A percentile compares a stretch with the other conserved stretches of the same genome.
Evolutionary conservation across 2,888 invertebrate species (phyloP).

Genomic region (Sinhomidia bicolor): DNA sequence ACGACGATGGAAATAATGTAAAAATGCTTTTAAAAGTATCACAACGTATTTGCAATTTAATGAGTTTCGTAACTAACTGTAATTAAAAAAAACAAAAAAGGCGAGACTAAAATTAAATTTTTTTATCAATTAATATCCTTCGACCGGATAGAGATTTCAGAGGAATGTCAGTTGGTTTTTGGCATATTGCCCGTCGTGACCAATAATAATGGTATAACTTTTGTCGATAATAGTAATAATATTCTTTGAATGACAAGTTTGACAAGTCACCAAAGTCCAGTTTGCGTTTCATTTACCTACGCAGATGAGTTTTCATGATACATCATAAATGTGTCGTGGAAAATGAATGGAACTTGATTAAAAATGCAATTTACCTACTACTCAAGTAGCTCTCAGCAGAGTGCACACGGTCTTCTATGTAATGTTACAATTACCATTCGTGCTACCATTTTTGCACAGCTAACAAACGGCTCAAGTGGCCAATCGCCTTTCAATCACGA

Average conservation of each 20-base stretch:
- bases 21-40: slow-evolving; percentile 1
- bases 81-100: no score
- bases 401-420: no score
- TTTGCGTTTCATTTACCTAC: neutral
- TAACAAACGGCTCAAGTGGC: slow-evolving; percentile 14
- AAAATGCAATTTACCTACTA: neutral
- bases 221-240: no score
- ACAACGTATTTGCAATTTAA: no score
- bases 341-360: neutral
- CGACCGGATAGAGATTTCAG: neutral
- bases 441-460: no score
- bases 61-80: no score
- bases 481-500: slow-evolving; percentile 40
- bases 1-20: neutral
- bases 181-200: neutral
- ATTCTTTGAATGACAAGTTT: neutral
- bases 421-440: no score
- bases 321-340: neutral
- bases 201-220: no score
- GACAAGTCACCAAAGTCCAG: neutral
- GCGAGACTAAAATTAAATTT: neutral
- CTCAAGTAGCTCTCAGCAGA: neutral
- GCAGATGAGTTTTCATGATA: neutral
- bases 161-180: neutral
- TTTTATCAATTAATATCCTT: neutral